Evolutionary conservation across 2,113 vertebrate genomes (phyloP).

Genomic region (Myotis davidii): DNA sequence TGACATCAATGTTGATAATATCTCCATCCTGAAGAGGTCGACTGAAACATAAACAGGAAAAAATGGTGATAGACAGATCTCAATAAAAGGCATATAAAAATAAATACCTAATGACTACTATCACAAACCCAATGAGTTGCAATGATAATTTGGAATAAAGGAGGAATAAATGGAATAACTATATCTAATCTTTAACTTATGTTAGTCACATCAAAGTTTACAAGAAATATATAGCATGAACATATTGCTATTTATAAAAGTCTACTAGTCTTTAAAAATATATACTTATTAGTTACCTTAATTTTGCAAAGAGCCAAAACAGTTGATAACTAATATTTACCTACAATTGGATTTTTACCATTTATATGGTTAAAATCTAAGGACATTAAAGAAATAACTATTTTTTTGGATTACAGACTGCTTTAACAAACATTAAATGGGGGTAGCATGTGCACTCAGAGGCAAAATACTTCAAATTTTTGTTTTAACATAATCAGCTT

Average conservation of each 20-base stretch:
- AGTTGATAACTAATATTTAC: constrained; percentile 53
- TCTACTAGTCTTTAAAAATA: constrained; percentile 65
- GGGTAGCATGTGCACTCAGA: constrained; percentile 48
- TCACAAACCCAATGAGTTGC: constrained; percentile 79
- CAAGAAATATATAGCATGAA: constrained; percentile 75
- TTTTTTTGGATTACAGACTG: not conserved
- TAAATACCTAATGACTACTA: constrained; percentile 87
- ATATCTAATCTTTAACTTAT: constrained; percentile 85
- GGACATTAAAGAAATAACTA: constrained; percentile 25
- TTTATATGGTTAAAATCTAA: constrained; percentile 56
- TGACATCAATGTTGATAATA: constrained; percentile 95
- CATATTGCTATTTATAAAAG: constrained; percentile 74
- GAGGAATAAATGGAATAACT: constrained; percentile 85
- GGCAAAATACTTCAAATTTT: constrained; percentile 65
- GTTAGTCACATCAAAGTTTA: constrained; percentile 80
- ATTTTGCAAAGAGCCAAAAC: constrained; percentile 77
- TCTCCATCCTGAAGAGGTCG: constrained; percentile 91
- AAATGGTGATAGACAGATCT: constrained; percentile 86
- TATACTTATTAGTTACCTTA: constrained; percentile 70
- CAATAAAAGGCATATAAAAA: constrained; percentile 89
- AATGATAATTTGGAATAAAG: constrained; percentile 78
- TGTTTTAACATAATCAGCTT: constrained; percentile 66
- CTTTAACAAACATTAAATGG: constrained; percentile 68
- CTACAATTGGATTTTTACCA: constrained; percentile 70
- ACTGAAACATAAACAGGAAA: constrained; percentile 89